Evolutionary conservation across 2,888 invertebrate genomes (phyloP), one percentile per base, ranked within the genome.

Genomic region (Ischnura elegans): DNA sequence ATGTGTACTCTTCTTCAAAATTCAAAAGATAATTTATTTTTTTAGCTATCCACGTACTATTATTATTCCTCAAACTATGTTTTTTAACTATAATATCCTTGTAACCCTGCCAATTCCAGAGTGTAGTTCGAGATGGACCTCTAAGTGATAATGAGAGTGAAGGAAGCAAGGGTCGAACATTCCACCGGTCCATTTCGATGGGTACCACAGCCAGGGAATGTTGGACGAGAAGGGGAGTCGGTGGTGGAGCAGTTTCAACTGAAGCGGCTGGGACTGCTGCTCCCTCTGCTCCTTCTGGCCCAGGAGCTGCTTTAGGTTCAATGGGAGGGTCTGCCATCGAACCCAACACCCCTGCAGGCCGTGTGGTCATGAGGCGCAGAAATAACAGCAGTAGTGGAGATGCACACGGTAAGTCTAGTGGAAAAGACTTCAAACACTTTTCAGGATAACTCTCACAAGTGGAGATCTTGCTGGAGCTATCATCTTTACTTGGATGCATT

Each of bases 131-230:
- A 1, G 97, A 97, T 94, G 96, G 96, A 94, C 96, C 97, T 5
- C 95, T 96, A 95, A 96, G 96, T 93, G 97, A 97, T 94, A 96
- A 96, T 94, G 97, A 97, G 94, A 96, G 96, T 29, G 97, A 97
- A 85, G 95, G 96, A 93, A 96, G 96, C 21, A 97, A 95, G 95
- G 96, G 97, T 94, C 96, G 97, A 25, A 96, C 97, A 93, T 98
- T 98, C 94, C 98, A 98, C 95, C 97, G 98, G 95, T 98, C 98
- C 0, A 98, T 98, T 94, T 98, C 98, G 0, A 98, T 98, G 98
- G 98, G 98, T 19, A 97, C 97, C 19, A 96, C 96, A 94, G 87
- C 87, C 0, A 93, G 87, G 46, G 94, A 93, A 84, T 94, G 93
- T 46, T 66, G 93, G 76, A 93, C 84, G 29, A 43, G 90, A 45